These are phyloP conservation scores for Pseudolaguvia tuberculata DNA, from an alignment of 2,113 vertebrate genomes.

Conservation along the genomic window DNA sequence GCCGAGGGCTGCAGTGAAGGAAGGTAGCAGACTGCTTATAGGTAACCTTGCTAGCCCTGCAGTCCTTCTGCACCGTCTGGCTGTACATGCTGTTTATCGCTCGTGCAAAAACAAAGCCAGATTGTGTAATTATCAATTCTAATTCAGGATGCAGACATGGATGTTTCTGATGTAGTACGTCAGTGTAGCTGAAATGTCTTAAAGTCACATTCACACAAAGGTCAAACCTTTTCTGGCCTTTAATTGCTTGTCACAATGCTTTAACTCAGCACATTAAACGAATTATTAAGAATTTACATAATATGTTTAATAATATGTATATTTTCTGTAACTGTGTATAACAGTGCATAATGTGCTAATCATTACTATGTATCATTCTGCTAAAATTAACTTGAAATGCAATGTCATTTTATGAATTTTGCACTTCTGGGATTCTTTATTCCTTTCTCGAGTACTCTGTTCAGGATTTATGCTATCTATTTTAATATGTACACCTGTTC, in stretches of 20 bases:
- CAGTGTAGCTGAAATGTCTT: slow-evolving; percentile 51
- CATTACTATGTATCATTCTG: slow-evolving; percentile 18
- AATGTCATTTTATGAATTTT: neutral
- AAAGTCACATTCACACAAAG: slow-evolving; percentile 42
- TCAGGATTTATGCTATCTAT: neutral
- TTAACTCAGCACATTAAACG: neutral
- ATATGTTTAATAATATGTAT: neutral
- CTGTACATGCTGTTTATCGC: slow-evolving; percentile 46
- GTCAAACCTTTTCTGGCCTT: slow-evolving; percentile 3
- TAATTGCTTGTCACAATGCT: slow-evolving; percentile 15
- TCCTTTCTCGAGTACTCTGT: neutral
- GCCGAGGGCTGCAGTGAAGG: slow-evolving; percentile 1
- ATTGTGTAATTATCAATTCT: slow-evolving; percentile 51
- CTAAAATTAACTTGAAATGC: neutral
- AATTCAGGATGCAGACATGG: slow-evolving; percentile 35
- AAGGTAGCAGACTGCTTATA: slow-evolving; percentile 8
- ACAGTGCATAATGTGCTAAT: too few species aligned
- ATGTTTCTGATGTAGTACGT: slow-evolving; percentile 31
- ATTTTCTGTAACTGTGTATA: neutral
- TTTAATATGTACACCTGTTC: neutral
- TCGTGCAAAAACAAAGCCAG: slow-evolving; percentile 43
- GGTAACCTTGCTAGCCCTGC: slow-evolving; percentile 37
- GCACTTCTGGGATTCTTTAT: neutral
- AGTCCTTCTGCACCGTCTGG: slow-evolving; percentile 32
- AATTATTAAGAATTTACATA: neutral